Evolutionary conservation across 2,888 invertebrate species (phyloP).

Genomic region (Tortricodes alternella): DNA sequence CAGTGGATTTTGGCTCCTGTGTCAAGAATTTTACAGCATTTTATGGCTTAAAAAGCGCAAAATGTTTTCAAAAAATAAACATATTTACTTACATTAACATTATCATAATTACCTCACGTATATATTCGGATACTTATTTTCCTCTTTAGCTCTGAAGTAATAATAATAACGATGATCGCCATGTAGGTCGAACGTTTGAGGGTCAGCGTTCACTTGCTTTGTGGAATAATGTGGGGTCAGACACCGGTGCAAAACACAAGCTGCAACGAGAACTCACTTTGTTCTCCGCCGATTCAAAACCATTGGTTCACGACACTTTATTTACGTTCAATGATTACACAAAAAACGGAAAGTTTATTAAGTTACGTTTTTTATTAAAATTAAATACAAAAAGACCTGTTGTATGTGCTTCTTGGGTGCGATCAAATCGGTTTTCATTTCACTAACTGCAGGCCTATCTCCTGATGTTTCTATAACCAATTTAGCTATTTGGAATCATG

Average conservation of each 20-base stretch:
- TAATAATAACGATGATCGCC: slow-evolving; percentile 3
- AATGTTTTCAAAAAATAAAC: background rate
- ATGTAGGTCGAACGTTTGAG: slow-evolving; percentile 29
- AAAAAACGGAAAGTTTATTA: too few species aligned
- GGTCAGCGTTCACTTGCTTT: slow-evolving; percentile 39
- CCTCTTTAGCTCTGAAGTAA: background rate
- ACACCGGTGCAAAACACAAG: background rate
- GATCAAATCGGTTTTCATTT: too few species aligned
- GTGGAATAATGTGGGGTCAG: slow-evolving; percentile 51
- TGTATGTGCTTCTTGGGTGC: too few species aligned
- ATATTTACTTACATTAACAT: background rate
- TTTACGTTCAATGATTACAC: too few species aligned
- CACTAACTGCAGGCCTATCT: too few species aligned
- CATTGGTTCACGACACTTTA: too few species aligned
- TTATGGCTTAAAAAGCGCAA: too few species aligned
- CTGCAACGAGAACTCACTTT: background rate
- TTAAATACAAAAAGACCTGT: too few species aligned
- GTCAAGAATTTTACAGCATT: too few species aligned
- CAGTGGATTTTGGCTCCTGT: background rate
- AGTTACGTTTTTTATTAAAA: too few species aligned
- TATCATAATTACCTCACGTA: background rate
- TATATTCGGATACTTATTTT: slow-evolving; percentile 2
- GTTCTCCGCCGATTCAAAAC: background rate
- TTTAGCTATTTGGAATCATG: too few species aligned
- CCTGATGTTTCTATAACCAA: too few species aligned